A percentile compares a stretch with the other conserved stretches of the same genome.
Conservation (phyloP, 2,888 invertebrate genomes). For the Melinaea menophilus region DNA sequence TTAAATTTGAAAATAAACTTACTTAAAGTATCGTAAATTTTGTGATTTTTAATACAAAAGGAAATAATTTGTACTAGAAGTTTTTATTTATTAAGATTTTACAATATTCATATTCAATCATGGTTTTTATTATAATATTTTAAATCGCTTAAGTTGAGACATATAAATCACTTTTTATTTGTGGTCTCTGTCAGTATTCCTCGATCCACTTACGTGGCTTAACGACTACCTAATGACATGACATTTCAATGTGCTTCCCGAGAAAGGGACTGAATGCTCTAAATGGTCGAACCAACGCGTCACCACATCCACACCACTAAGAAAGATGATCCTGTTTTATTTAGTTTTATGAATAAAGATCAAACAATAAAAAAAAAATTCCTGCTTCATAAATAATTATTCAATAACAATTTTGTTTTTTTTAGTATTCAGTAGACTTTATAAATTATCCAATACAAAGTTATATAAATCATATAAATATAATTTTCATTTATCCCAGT, state of each 20-base stretch:
- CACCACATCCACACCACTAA: background rate
- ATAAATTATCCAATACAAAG: background rate
- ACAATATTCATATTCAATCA: too few relatives aligned
- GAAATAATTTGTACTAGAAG: too few relatives aligned
- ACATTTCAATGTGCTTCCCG: slow-evolving; percentile 5
- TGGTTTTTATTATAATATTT: background rate
- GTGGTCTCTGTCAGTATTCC: background rate
- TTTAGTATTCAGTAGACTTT: too few relatives aligned
- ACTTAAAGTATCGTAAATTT: too few relatives aligned
- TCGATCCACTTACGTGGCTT: slow-evolving; percentile 1
- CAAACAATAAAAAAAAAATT: too few relatives aligned
- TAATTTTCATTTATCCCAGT: slow-evolving; percentile 19
- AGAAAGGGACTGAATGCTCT: background rate
- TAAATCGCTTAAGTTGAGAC: background rate
- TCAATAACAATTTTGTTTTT: too few relatives aligned
- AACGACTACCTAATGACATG: slow-evolving; percentile 3
- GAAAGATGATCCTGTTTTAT: background rate
- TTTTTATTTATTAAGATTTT: too few relatives aligned
- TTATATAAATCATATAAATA: too few relatives aligned
- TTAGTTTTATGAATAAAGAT: background rate
- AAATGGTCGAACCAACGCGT: background rate
- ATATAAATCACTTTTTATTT: background rate
- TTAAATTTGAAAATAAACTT: too few relatives aligned
- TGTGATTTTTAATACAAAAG: too few relatives aligned
- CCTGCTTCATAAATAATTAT: too few relatives aligned